Base-by-base conservation (phyloP, 1,140 invertebrate genomes). In the Cyclina sinensis region DNA sequence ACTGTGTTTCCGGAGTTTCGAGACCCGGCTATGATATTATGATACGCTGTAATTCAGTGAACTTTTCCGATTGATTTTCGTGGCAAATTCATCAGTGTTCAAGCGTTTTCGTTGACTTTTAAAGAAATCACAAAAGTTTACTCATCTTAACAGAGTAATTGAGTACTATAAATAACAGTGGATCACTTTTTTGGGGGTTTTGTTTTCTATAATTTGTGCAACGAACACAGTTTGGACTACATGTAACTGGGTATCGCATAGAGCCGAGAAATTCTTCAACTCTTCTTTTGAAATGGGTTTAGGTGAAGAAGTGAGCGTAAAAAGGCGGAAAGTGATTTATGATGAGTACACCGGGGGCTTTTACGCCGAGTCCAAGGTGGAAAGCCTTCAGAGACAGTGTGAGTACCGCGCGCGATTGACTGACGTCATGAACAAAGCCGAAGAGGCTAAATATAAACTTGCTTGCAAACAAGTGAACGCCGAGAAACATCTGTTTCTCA, bases 391-490 rank as follows among this genome's bases (percentile, higher is more conserved):
- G 57, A 68, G 86, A 35, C 86, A 88, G 51, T 83, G 86, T 46
- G 68, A 88, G 48, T 73, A 54, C 30, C 46, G 68, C 4, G 62
- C 79, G 2, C n/a, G 46, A 30, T 68, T 88, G 12, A 82, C 86
- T 51, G 86, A 88, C 46, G 86, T 88, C 48, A 88, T 82, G 39
- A 88, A 88, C 54, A 88, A 88, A 51, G 79, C 78, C 5, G 86
- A 88, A 37, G 65, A 88, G 11, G 86, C 86, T 30, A 88, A 83
- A 81, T 82, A 74, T 57, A 80, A 73, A 24, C 54, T 70, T n/a
- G 79, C 86, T 0, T 82, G 80, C 43, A 88, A 76, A 46, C 86
- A 82, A 57, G 86, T 88, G 16, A 70, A 88, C 46, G 86, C 86
- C 54, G 86, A 82, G 30, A 82, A 74, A 37, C 79, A 88, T 0